phyloP scores from a whole-genome alignment of 2,113 vertebrate species.

The Barbus barbus region DNA sequence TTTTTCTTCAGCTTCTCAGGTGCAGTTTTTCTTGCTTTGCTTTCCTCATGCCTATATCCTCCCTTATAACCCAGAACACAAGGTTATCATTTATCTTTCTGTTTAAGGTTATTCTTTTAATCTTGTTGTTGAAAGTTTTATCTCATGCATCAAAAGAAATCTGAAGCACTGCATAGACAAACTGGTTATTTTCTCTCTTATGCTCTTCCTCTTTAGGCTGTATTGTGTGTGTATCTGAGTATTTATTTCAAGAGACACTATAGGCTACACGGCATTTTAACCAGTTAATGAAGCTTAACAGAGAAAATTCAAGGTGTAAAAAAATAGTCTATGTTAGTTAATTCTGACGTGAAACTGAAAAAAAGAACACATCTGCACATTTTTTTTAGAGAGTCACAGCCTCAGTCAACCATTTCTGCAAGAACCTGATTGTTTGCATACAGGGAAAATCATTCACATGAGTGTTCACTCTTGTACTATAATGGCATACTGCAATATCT shows the following conservation, averaged over 20 bases:
- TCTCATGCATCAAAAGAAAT: constrained; percentile 7
- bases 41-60: not conserved
- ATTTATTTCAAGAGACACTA: not conserved
- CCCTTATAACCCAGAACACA: constrained; percentile 4
- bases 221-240: not conserved
- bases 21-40: constrained; percentile 2
- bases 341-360: not conserved
- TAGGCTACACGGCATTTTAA: not conserved
- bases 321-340: not conserved
- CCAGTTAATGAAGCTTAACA: not conserved
- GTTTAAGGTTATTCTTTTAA: not conserved
- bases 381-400: not conserved
- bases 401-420: constrained; percentile 5
- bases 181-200: constrained; percentile 53
- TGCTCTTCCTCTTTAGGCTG: not conserved
- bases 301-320: not conserved
- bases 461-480: not conserved
- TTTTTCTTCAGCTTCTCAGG: constrained; percentile 40
- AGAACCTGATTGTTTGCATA: constrained; percentile 22
- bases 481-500: not conserved
- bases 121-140: not conserved
- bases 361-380: not conserved
- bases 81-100: not conserved
- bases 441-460: constrained; percentile 3
- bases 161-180: constrained; percentile 35